These are phyloP conservation scores for Progne subis DNA, from an alignment of 2,113 vertebrate species.

Conservation along the genomic window DNA sequence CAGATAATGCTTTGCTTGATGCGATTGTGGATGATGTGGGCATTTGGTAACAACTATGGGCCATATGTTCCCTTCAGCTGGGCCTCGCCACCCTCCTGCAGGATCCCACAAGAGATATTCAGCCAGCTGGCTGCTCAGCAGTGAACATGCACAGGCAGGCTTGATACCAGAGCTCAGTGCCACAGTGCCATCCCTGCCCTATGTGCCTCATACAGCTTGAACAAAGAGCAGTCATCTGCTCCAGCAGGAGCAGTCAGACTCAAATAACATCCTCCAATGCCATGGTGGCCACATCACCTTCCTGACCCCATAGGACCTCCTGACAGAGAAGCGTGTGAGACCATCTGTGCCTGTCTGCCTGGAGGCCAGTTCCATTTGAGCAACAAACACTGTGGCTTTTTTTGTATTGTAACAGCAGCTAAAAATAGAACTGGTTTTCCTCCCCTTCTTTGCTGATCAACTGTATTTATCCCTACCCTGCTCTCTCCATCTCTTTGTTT, in stretches of 20 bases:
- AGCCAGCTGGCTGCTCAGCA: conserved; percentile 25
- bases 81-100: background rate
- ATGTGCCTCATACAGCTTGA: background rate
- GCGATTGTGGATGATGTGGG: background rate
- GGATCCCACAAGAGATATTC: background rate
- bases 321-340: background rate
- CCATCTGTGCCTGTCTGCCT: conserved; percentile 15
- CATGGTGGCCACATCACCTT: background rate
- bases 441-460: background rate
- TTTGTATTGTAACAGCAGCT: background rate
- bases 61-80: conserved; percentile 55
- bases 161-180: background rate
- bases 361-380: background rate
- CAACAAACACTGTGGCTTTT: background rate
- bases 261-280: background rate
- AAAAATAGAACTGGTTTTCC: background rate
- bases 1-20: background rate
- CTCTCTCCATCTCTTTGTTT: background rate
- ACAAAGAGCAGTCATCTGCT: background rate
- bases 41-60: conserved; percentile 26
- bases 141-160: background rate
- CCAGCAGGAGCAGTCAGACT: background rate
- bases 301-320: background rate
- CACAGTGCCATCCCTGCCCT: background rate
- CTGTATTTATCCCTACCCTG: fast-evolving